Evolutionary conservation across 2,797 vertebrate species (phyloP).

Genomic region (Anableps anableps): DNA sequence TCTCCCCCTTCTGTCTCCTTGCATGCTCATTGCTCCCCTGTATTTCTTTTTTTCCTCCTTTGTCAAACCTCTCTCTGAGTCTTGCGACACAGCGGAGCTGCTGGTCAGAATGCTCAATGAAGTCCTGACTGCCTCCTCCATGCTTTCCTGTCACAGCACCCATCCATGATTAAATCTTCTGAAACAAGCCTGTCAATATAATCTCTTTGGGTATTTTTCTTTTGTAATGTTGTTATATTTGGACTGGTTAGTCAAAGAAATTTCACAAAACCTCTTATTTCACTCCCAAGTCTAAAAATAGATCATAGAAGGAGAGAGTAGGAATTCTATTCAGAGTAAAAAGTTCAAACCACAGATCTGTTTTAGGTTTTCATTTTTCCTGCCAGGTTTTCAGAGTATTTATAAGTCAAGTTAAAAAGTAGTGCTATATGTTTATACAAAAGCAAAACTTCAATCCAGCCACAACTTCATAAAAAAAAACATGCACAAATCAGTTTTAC

Average conservation of each 20-base stretch:
- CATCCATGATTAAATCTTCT: slow-evolving; percentile 16
- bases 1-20: slow-evolving; percentile 48
- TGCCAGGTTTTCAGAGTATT: background rate
- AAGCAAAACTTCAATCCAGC: background rate
- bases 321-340: background rate
- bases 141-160: slow-evolving; percentile 12
- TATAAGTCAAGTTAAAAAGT: background rate
- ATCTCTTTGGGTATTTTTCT: slow-evolving; percentile 16
- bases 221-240: slow-evolving; percentile 5
- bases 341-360: background rate
- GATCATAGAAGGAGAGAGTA: background rate
- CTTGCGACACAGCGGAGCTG: slow-evolving; percentile 22
- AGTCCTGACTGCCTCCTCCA: slow-evolving; percentile 21
- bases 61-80: slow-evolving; percentile 31
- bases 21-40: slow-evolving; percentile 62
- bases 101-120: slow-evolving; percentile 16
- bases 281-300: slow-evolving; percentile 4
- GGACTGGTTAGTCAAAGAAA: background rate
- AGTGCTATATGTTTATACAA: background rate
- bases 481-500: background rate
- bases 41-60: slow-evolving; percentile 57
- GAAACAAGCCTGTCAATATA: slow-evolving; percentile 13
- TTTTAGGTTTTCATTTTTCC: background rate
- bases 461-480: background rate
- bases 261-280: background rate